Percentiles rank a stretch among this genome's conserved stretches.
Conservation (phyloP, 2,888 invertebrate species). For the Erebia epiphron region DNA sequence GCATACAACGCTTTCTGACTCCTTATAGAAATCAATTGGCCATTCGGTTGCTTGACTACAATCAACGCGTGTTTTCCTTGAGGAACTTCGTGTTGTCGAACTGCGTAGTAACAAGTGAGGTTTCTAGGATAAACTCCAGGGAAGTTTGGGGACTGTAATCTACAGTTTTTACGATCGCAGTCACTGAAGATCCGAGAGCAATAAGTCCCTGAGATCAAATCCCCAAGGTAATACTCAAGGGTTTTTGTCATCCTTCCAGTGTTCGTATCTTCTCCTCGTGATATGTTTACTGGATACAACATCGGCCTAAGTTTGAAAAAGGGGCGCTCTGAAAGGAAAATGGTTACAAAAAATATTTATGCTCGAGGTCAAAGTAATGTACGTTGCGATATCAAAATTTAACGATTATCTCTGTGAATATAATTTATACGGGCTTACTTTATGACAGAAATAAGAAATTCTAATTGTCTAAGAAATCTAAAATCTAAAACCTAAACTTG, state of each 20-base stretch:
- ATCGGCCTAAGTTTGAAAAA: constrained; percentile 77
- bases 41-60: constrained; percentile 92
- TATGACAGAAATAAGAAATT: constrained; percentile 7
- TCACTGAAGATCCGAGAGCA: constrained; percentile 96
- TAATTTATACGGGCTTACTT: neutral
- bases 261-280: constrained; percentile 71
- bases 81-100: constrained; percentile 92
- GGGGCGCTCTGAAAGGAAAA: constrained; percentile 71
- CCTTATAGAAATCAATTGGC: constrained; percentile 92
- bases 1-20: constrained; percentile 88
- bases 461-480: no score
- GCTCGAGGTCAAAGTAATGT: constrained; percentile 7
- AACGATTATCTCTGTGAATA: constrained; percentile 5
- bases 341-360: constrained; percentile 35
- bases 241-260: constrained; percentile 72
- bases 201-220: constrained; percentile 95
- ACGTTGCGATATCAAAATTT: constrained; percentile 16
- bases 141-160: constrained; percentile 95
- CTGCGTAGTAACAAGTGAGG: constrained; percentile 96
- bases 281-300: constrained; percentile 77
- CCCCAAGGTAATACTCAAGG: constrained; percentile 89
- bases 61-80: constrained; percentile 94
- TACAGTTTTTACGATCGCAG: constrained; percentile 94
- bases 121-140: constrained; percentile 97
- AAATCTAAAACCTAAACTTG: neutral